Percentiles rank a stretch among this genome's conserved stretches.
Conservation (phyloP, 1,140 invertebrate species). For the Lepidurus arcticus region DNA sequence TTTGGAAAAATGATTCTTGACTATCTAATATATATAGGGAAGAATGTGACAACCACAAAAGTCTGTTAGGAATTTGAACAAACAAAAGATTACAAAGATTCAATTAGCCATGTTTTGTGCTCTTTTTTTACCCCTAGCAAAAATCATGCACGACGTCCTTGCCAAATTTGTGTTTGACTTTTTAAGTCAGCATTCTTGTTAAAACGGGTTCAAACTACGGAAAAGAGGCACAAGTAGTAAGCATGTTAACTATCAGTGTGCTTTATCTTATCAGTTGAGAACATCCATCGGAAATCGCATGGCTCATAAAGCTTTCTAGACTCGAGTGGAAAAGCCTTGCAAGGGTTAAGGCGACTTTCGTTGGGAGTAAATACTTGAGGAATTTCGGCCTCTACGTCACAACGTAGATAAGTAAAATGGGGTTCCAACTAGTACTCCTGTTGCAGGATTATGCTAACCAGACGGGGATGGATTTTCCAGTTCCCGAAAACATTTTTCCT, state of each 20-base stretch:
- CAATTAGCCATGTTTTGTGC: neutral
- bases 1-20: too few species aligned
- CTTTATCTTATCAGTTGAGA: conserved; percentile 3
- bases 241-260: neutral
- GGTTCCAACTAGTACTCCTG: too few species aligned
- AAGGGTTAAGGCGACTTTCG: neutral
- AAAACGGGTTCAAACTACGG: neutral
- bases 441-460: too few species aligned
- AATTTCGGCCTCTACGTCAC: neutral
- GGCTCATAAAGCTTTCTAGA: neutral
- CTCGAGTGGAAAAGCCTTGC: neutral
- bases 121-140: neutral
- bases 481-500: too few species aligned
- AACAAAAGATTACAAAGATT: too few species aligned
- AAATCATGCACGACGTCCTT: neutral
- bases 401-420: neutral
- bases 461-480: too few species aligned
- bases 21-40: too few species aligned
- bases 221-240: neutral
- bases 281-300: neutral
- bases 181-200: neutral
- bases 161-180: neutral
- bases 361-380: neutral
- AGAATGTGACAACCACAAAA: too few species aligned
- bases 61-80: too few species aligned